Base-by-base conservation (phyloP, 2,113 vertebrate species). In the Cyprinus carpio region DNA sequence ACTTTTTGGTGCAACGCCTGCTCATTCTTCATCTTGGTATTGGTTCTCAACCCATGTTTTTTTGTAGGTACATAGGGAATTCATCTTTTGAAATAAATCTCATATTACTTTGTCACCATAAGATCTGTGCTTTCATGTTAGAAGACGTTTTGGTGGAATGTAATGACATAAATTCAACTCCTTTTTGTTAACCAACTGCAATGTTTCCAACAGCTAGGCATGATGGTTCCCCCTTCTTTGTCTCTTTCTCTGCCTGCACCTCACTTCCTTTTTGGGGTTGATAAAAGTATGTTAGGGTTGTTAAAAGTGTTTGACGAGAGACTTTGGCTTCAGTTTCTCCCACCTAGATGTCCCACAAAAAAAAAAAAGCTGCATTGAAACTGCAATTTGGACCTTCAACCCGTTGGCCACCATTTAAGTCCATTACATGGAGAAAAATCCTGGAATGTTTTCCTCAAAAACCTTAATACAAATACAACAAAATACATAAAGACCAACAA, bases 131-230 rank as follows among this genome's bases (percentile, higher is more conserved):
- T 81, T 86, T 80, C 56, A 81, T 71, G 84, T 60, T 51, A 37
- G 40, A 84, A 31, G 81, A 86, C 69, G 62, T 81, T 51, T 27
- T 79, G 37, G 49, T 84, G 87, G 81, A 88, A 81, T 69, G 87
- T 86, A 82, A 72, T 67, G 49, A 79, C 82, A 76, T 60, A 72
- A 81, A 88, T 85, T 80, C 81, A 92, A 90, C 78, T 60, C 81
- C 89, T 89, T 92, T 87, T 88, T 86, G 87, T 89, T 89, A 87
- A 74, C 90, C 78, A 62, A 81, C 77, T 80, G 84, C 75, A 89
- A 90, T 84, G 77, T 91, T 93, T 92, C 86, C 90, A 90, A 90
- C 84, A 90, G 87, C 89, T 87, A 87, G 62, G 74, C 87, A 87
- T 86, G 84, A 91, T 74, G 88, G 69, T 27, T 87, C 91, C 89